Percentiles rank a stretch among this genome's conserved stretches.
Conservation (phyloP, 2,888 invertebrate species). For the Rhodophaea formosa region DNA sequence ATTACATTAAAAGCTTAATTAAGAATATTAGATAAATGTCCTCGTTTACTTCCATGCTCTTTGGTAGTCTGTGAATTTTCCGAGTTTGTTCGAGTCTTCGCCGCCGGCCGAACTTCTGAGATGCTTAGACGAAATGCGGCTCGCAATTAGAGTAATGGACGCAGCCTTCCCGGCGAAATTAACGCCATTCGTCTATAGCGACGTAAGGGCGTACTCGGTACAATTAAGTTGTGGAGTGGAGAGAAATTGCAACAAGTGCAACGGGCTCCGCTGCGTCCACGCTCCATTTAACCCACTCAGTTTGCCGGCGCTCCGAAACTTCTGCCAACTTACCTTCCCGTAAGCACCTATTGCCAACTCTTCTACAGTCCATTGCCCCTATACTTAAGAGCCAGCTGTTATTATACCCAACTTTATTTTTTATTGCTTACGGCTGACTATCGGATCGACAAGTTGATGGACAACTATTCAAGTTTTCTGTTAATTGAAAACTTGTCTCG, state of each 20-base stretch:
- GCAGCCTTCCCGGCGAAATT: constrained; percentile 70
- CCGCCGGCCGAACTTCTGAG: constrained; percentile 66
- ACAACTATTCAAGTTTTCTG: constrained; percentile 40
- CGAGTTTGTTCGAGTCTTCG: constrained; percentile 68
- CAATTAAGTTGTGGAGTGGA: constrained; percentile 69
- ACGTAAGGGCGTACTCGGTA: constrained; percentile 65
- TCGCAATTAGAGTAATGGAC: constrained; percentile 79
- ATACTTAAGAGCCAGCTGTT: constrained; percentile 23
- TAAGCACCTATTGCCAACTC: constrained; percentile 45
- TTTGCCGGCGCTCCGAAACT: constrained; percentile 54
- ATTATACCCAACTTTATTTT: constrained; percentile 19
- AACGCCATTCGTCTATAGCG: constrained; percentile 70
- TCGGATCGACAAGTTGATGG: constrained; percentile 32
- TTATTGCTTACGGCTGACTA: constrained; percentile 28
- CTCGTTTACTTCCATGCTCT: constrained; percentile 69
- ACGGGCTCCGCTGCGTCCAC: constrained; percentile 58
- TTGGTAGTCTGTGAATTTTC: constrained; percentile 69
- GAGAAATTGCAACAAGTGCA: constrained; percentile 78
- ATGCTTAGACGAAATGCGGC: constrained; percentile 76
- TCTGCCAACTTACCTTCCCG: constrained; percentile 45
- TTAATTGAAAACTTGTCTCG: constrained; percentile 56
- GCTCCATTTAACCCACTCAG: constrained; percentile 74
- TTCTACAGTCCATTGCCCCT: constrained; percentile 34
- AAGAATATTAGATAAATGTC: constrained; percentile 74
- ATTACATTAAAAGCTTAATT: constrained; percentile 80